Conservation (phyloP, 2,888 invertebrate species). For the Crepidodera aurea region DNA sequence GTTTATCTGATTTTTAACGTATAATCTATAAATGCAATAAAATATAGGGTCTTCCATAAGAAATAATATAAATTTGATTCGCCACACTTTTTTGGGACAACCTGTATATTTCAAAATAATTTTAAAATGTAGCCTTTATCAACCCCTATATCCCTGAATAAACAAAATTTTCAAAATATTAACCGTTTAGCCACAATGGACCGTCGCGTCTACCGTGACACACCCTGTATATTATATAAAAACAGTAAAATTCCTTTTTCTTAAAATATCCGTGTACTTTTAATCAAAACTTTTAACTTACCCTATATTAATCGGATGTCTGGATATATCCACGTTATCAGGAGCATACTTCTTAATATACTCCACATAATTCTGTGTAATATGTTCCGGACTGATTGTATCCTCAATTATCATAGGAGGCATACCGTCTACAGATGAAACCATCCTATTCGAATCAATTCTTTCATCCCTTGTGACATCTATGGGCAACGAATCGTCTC, state of each 20-base stretch:
- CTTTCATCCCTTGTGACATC: conserved; percentile 92
- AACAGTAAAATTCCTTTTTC: conserved; percentile 20
- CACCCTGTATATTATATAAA: no score
- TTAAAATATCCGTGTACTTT: not conserved
- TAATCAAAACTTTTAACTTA: conserved; percentile 58
- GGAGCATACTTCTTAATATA: conserved; percentile 66
- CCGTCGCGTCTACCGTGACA: no score
- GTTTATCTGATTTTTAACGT: no score
- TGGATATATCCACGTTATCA: conserved; percentile 67
- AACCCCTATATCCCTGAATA: no score
- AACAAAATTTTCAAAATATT: no score
- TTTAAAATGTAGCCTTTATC: no score
- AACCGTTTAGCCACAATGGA: no score
- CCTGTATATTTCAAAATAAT: no score
- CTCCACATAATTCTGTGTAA: conserved; percentile 62
- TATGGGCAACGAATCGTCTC: conserved; percentile 91
- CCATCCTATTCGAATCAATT: conserved; percentile 73
- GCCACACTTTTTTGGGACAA: no score
- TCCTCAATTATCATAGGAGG: conserved; percentile 70
- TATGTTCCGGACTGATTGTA: conserved; percentile 70
- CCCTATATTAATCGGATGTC: conserved; percentile 71
- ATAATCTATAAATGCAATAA: no score
- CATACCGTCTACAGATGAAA: conserved; percentile 62
- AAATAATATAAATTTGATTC: no score
- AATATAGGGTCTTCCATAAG: no score